These are phyloP conservation scores for Mastacembelus armatus DNA, from an alignment of 2,797 vertebrate genomes.

Conservation along the genomic window DNA sequence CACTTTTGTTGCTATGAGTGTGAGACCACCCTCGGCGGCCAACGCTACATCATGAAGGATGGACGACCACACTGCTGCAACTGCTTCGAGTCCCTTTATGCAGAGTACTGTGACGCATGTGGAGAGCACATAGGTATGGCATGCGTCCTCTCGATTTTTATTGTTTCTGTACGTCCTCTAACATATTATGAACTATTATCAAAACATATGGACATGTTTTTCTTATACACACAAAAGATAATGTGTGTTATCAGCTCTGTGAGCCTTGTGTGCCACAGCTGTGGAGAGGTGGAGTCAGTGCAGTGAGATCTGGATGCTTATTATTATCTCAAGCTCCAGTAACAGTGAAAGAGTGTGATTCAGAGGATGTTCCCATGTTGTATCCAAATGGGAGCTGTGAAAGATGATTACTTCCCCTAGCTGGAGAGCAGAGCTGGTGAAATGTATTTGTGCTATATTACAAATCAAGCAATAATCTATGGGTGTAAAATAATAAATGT, in stretches of 20 bases:
- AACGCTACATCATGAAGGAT: slow-evolving; percentile 99
- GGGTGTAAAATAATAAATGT: slow-evolving; percentile 38
- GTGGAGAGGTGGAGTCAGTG: slow-evolving; percentile 67
- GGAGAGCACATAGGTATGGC: slow-evolving; percentile 96
- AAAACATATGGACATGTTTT: slow-evolving; percentile 41
- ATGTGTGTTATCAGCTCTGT: slow-evolving; percentile 49
- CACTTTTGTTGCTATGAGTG: slow-evolving; percentile 99
- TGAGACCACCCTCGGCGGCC: slow-evolving; percentile 93
- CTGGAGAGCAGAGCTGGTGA: slow-evolving; percentile 40
- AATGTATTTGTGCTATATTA: slow-evolving; percentile 44
- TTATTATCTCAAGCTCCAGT: slow-evolving; percentile 67
- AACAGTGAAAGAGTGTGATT: slow-evolving; percentile 64
- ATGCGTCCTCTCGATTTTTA: neutral
- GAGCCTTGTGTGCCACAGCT: slow-evolving; percentile 65
- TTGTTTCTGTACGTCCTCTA: slow-evolving; percentile 4
- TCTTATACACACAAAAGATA: slow-evolving; percentile 24
- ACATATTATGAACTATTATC: slow-evolving; percentile 23
- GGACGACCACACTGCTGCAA: slow-evolving; percentile 97
- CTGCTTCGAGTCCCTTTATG: slow-evolving; percentile 97
- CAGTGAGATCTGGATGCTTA: slow-evolving; percentile 69
- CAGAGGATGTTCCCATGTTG: slow-evolving; percentile 63
- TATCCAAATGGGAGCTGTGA: slow-evolving; percentile 73
- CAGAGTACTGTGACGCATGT: slow-evolving; percentile 96
- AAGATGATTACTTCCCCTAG: slow-evolving; percentile 73
- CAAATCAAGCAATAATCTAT: slow-evolving; percentile 27